These are phyloP conservation scores for Smittia aterrima DNA, from an alignment of 2,888 invertebrate species.

Conservation along the genomic window DNA sequence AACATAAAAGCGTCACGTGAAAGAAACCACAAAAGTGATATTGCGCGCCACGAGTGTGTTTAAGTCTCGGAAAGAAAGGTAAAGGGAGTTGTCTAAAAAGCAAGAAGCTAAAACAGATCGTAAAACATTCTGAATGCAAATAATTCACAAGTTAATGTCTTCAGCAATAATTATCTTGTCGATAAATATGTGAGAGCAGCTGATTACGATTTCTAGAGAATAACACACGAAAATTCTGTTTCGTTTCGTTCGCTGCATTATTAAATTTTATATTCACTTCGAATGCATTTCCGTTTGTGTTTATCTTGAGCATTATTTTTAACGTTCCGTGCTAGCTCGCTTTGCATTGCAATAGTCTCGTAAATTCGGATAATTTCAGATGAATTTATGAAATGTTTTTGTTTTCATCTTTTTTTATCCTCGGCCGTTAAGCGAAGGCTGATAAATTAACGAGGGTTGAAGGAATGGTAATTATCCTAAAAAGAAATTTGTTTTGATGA, in stretches of 20 bases:
- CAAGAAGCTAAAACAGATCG: neutral
- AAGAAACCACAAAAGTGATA: conserved; percentile 36
- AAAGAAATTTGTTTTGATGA: neutral
- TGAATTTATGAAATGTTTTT: neutral
- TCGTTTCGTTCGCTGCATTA: neutral
- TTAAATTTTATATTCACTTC: conserved; percentile 14
- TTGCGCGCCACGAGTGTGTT: neutral
- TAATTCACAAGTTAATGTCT: too few species aligned
- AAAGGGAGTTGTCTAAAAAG: neutral
- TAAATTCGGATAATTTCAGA: conserved; percentile 5
- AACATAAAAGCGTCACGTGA: neutral
- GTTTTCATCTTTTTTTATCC: neutral
- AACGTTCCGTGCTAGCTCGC: neutral
- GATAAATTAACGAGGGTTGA: neutral
- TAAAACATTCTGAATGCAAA: too few species aligned
- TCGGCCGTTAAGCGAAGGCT: neutral
- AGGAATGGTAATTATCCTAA: neutral
- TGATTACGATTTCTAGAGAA: too few species aligned
- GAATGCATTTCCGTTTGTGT: neutral
- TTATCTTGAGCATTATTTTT: neutral
- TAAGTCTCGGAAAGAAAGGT: neutral
- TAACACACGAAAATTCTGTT: neutral
- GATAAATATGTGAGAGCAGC: too few species aligned
- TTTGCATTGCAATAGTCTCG: neutral
- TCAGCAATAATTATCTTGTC: too few species aligned